Evolutionary conservation across 2,888 invertebrate species (phyloP), one percentile per base, ranked within the genome.

Genomic region (Drosophila atroscutellata): DNA sequence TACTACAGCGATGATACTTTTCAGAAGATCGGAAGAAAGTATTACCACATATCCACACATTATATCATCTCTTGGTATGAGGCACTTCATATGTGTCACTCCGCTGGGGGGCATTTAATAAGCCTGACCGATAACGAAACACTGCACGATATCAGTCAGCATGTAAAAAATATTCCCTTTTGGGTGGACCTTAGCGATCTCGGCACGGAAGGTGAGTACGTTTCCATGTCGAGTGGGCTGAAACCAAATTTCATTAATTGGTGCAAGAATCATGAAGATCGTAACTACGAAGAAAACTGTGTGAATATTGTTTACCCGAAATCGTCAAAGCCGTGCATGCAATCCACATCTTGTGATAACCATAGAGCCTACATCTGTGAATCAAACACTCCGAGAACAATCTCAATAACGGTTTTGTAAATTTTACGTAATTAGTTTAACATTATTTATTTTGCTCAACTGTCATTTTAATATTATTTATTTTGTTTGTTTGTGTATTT

Each of bases 141-240:
- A 8, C 32, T 75, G 0, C 2, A 8, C 7, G 20, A 49, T 3
- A 24, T 69, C 1, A 57, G 36, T 24, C 9, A 36, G 6, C 13
- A 15, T 13, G 0, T 39, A 11, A 1, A 8, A 2, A 13, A 26
- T 6, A 30, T 9, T 6, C 0, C 18, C 11, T 2, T 24, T 49
- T 77, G 76, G 80, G 6, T 45, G 13, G 70, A 75, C 56, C 57
- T 80, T 5, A 70, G 15, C 26, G 51, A 66, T 52, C 61, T 80
- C 9, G 20, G 36, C 18, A 9, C 39, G 3, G 8, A 52, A 3
- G 69, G 60, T 0, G 5, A 58, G 0, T 69, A 26, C 3, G 37
- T 47, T 9, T 76, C 80, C 45, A 69, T 69, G 20, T 57, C 63
- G 7, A 75, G 9, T 15, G 76, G 80, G 2, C 0, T 4, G 2